These are phyloP conservation scores for Sebastes jordani DNA, from an alignment of 2,797 vertebrate species.

Conservation along the genomic window DNA sequence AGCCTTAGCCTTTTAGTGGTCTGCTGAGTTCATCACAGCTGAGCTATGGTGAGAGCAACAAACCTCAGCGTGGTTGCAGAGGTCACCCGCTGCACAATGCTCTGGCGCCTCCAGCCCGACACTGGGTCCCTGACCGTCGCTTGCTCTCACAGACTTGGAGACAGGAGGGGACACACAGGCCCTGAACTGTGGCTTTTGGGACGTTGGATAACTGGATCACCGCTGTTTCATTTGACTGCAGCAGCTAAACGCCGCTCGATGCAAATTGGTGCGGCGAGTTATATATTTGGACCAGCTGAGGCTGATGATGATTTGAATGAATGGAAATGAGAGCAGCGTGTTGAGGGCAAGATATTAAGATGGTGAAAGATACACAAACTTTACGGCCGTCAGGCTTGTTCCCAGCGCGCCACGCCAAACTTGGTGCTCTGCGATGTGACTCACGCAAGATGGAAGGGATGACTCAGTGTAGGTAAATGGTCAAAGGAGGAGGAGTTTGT, in stretches of 20 bases:
- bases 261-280: conserved; percentile 39
- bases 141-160: conserved; percentile 18
- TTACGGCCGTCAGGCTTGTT: neutral
- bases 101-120: conserved; percentile 67
- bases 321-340: conserved; percentile 59
- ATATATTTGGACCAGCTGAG: conserved; percentile 40
- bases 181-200: conserved; percentile 15
- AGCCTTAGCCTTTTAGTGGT: conserved; percentile 73
- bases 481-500: conserved; percentile 23
- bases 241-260: conserved; percentile 25
- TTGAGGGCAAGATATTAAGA: conserved; percentile 34
- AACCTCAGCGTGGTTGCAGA: conserved; percentile 79
- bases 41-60: conserved; percentile 73
- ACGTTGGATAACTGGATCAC: conserved; percentile 1
- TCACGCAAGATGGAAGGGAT: neutral
- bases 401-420: conserved; percentile 10
- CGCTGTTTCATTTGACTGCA: conserved; percentile 49
- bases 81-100: conserved; percentile 74
- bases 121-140: conserved; percentile 32
- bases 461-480: conserved; percentile 28
- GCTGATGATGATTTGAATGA: conserved; percentile 60
- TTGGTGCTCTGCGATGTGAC: conserved; percentile 8
- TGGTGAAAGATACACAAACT: conserved; percentile 18
- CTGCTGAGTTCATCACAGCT: conserved; percentile 78
- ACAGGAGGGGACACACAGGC: neutral